Percentiles rank a stretch among this genome's conserved stretches.
Conservation (phyloP, 2,888 invertebrate genomes). For the Helobdella robusta region DNA sequence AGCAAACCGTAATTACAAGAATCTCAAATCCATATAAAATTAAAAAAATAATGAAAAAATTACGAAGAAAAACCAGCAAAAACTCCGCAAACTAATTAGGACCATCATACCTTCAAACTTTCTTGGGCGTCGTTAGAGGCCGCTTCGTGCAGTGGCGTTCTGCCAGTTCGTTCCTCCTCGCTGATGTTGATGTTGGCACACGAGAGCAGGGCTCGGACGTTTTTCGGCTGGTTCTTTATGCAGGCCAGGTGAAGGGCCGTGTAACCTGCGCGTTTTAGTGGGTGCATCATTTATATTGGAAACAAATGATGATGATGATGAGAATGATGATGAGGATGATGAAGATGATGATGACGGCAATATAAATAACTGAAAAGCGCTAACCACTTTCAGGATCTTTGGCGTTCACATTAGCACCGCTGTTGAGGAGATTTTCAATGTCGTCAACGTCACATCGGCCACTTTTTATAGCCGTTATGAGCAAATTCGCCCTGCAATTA, state of each 20-base stretch:
- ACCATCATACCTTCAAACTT: slow-evolving; percentile 61
- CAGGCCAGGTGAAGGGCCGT: slow-evolving; percentile 88
- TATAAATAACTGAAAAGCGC: too few relatives aligned
- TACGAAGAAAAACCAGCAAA: background rate
- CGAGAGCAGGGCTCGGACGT: slow-evolving; percentile 76
- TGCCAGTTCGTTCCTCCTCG: slow-evolving; percentile 81
- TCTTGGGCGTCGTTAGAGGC: slow-evolving; percentile 93
- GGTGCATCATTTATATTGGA: background rate
- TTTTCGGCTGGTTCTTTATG: slow-evolving; percentile 80
- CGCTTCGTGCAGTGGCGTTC: slow-evolving; percentile 86
- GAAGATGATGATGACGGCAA: too few relatives aligned
- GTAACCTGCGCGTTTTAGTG: slow-evolving; percentile 56
- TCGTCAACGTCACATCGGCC: too few relatives aligned
- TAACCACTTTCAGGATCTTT: too few relatives aligned
- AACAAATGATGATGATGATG: background rate
- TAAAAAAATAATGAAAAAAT: background rate
- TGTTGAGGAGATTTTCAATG: too few relatives aligned
- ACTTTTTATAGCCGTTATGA: too few relatives aligned
- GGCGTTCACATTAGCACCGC: too few relatives aligned
- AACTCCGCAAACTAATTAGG: too few relatives aligned
- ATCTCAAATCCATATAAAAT: too few relatives aligned
- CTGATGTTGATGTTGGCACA: slow-evolving; percentile 87
- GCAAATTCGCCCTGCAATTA: background rate
- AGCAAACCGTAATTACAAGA: too few relatives aligned
- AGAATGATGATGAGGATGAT: too few relatives aligned